Conservation (phyloP, 1,140 invertebrate species). For the Atta colombica region DNA sequence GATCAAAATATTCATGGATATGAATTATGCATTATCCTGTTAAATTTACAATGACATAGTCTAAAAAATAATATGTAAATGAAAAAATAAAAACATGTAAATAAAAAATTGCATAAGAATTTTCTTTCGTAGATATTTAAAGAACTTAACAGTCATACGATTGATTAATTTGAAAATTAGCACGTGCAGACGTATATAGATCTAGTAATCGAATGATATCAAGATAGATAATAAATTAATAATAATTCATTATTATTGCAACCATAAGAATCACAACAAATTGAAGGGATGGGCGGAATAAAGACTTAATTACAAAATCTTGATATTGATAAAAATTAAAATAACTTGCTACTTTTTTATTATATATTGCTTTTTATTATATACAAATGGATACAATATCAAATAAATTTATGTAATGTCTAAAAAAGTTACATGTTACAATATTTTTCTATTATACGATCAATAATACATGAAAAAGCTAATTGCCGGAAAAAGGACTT, state of each 20-base stretch:
- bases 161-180: slow-evolving; percentile 19
- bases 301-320: too few relatives aligned
- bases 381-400: too few relatives aligned
- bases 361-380: too few relatives aligned
- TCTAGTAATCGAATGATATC: not conserved
- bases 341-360: too few relatives aligned
- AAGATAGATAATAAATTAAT: not conserved
- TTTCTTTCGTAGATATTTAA: not conserved
- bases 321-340: too few relatives aligned
- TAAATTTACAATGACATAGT: not conserved
- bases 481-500: too few relatives aligned
- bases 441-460: too few relatives aligned
- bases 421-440: too few relatives aligned
- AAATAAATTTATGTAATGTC: too few relatives aligned
- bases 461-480: too few relatives aligned
- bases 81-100: too few relatives aligned
- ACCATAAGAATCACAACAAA: not conserved
- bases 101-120: not conserved
- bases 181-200: not conserved
- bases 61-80: not conserved
- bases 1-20: not conserved
- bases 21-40: not conserved
- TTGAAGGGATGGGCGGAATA: too few relatives aligned
- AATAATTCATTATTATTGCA: slow-evolving; percentile 13
- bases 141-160: not conserved